Evolutionary conservation across 2,797 vertebrate species (phyloP).

Genomic region (Pogoniulus pusillus): DNA sequence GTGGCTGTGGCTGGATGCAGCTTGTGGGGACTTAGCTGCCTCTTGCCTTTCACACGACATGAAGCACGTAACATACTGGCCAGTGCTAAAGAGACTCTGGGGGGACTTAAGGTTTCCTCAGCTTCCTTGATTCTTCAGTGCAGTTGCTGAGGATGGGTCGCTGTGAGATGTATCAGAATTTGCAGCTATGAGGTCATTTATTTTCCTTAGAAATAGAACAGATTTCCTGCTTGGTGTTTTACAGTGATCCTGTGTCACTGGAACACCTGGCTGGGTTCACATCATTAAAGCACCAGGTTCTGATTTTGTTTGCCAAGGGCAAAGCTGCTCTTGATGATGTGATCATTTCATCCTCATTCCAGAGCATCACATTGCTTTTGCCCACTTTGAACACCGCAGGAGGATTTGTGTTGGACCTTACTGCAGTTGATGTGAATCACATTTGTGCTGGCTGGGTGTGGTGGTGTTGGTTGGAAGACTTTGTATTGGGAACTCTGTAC

Average conservation of each 20-base stretch:
- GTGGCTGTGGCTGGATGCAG: not conserved
- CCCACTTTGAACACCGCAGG: rapidly evolving
- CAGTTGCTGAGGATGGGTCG: not conserved
- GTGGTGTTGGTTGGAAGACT: not conserved
- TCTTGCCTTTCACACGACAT: rapidly evolving
- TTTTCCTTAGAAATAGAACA: slow-evolving; percentile 17
- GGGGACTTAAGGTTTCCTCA: not conserved
- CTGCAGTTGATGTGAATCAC: not conserved
- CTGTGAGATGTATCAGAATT: not conserved
- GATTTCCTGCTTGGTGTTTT: slow-evolving; percentile 12
- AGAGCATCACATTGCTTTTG: not conserved
- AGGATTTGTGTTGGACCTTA: not conserved
- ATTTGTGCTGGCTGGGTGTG: not conserved
- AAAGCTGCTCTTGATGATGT: not conserved
- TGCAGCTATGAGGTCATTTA: not conserved
- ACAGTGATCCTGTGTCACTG: not conserved
- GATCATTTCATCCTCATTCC: not conserved
- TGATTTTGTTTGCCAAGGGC: not conserved
- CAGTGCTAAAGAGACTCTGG: not conserved
- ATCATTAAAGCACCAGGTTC: not conserved
- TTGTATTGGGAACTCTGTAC: not conserved
- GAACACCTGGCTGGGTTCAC: slow-evolving; percentile 6
- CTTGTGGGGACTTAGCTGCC: not conserved
- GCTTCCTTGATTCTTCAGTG: not conserved
- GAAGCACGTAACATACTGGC: rapidly evolving